These are phyloP conservation scores for western clawed frog (Xenopus tropicalis) DNA, from an alignment of 2,113 vertebrate species.

Conservation along the genomic window UCB_Xtro_10.0 CM004443.2:183297501-183298000, in stretches of 20 bases:
- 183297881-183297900: too few species aligned
- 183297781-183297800: neutral
- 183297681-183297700: neutral
- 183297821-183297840: too few species aligned
- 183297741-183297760: neutral
- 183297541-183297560: neutral
- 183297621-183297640: neutral
- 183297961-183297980: too few species aligned
- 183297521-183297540: neutral
- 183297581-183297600: slow-evolving; percentile 4
- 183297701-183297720: neutral
- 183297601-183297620: neutral
- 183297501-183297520: too few species aligned
- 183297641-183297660: neutral
- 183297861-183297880: too few species aligned
- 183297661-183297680: neutral
- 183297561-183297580: neutral
- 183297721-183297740: neutral
- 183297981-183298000: too few species aligned
- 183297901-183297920: too few species aligned
- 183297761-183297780: neutral
- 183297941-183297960: too few species aligned
- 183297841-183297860: too few species aligned
- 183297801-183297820: neutral
- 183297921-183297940: too few species aligned